These are phyloP conservation scores for Periparus ater DNA, from an alignment of 2,797 vertebrate genomes.

Conservation along the genomic window DNA sequence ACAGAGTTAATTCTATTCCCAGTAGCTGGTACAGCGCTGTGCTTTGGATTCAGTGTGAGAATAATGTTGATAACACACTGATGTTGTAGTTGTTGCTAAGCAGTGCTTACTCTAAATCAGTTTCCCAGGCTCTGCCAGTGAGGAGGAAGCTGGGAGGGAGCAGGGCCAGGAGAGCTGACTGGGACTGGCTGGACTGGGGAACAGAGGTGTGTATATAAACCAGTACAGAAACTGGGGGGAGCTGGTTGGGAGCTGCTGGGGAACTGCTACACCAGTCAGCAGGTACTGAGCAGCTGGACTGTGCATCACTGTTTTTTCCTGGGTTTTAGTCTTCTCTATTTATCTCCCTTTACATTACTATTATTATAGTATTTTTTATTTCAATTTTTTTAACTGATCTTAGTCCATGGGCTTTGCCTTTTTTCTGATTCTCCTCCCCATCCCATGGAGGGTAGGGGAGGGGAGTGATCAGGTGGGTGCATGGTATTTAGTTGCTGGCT, in stretches of 20 bases:
- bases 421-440: not conserved
- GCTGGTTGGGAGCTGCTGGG: not conserved
- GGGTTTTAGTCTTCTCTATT: not conserved
- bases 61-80: not conserved
- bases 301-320: not conserved
- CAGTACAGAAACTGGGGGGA: not conserved
- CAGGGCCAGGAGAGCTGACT: not conserved
- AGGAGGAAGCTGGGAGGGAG: not conserved
- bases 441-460: not conserved
- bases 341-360: not conserved
- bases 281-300: not conserved
- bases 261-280: not conserved
- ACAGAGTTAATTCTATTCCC: not conserved
- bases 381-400: not conserved
- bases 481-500: not conserved
- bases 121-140: constrained; percentile 9
- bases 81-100: constrained; percentile 15
- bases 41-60: not conserved
- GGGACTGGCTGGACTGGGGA: not conserved
- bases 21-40: not conserved
- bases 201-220: not conserved
- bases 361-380: not conserved
- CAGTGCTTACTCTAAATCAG: not conserved
- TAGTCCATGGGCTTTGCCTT: not conserved
- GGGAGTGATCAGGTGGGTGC: not conserved